Evolutionary conservation across 2,797 vertebrate genomes (phyloP).

Genomic region (Poeciliopsis paucimaculata): DNA sequence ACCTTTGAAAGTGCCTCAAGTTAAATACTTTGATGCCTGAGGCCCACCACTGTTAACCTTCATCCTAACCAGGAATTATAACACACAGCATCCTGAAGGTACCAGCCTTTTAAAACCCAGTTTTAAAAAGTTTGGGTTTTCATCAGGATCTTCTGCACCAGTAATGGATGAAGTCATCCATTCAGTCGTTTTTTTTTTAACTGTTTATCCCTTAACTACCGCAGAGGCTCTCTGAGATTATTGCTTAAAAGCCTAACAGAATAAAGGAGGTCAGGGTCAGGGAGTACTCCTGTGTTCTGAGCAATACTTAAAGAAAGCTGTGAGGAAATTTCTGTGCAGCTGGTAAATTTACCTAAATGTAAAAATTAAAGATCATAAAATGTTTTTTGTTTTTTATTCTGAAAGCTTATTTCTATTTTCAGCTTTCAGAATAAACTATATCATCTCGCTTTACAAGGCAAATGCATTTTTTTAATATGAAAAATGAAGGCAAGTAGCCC

Average conservation of each 20-base stretch:
- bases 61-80: neutral
- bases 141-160: neutral
- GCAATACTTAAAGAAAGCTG: neutral
- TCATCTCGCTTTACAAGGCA: neutral
- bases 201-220: neutral
- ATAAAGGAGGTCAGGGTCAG: neutral
- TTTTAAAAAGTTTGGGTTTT: neutral
- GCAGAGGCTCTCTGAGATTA: neutral
- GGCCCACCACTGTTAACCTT: neutral
- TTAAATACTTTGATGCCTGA: neutral
- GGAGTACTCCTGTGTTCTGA: neutral
- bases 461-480: neutral
- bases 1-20: neutral
- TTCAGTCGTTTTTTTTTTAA: neutral
- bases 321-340: neutral
- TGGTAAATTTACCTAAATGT: neutral
- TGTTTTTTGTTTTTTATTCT: neutral
- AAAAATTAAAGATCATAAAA: neutral
- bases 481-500: neutral
- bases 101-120: neutral
- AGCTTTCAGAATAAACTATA: neutral
- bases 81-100: neutral
- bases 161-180: neutral
- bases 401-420: neutral
- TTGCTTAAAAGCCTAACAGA: neutral